A percentile compares a stretch with the other conserved stretches of the same genome.
These are phyloP conservation scores for Pharmacophagus antenor DNA, from an alignment of 2,888 invertebrate species.

Conservation along the genomic window DNA sequence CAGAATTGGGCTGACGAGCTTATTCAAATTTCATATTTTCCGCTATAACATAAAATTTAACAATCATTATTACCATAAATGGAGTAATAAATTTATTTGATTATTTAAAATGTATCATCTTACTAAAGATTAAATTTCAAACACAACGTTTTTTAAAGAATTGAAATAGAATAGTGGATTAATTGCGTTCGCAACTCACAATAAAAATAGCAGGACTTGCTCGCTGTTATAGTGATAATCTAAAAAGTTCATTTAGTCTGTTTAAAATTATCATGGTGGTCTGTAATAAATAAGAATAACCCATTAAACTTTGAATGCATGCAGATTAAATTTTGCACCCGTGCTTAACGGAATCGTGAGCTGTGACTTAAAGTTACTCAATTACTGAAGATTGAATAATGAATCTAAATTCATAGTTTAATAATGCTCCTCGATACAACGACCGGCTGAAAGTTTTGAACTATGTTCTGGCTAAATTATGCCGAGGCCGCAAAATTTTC, in stretches of 20 bases:
- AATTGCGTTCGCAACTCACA: background rate
- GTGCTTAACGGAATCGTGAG: background rate
- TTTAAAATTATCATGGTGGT: background rate
- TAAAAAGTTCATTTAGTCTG: background rate
- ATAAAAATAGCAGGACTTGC: background rate
- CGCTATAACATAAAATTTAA: conserved; percentile 13
- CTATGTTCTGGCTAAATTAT: conserved; percentile 2
- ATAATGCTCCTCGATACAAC: conserved; percentile 5
- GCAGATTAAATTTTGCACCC: background rate
- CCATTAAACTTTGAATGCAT: background rate
- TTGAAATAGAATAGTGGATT: background rate
- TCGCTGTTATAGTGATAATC: background rate
- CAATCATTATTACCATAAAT: background rate
- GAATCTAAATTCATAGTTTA: conserved; percentile 1
- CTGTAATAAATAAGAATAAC: background rate
- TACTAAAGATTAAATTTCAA: background rate
- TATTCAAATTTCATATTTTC: conserved; percentile 18
- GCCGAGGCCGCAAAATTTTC: conserved; percentile 2
- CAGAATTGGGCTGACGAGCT: conserved; percentile 10
- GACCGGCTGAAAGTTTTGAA: conserved; percentile 1
- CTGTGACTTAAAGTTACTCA: conserved; percentile 2
- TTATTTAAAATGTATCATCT: background rate
- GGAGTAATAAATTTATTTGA: background rate
- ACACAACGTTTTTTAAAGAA: background rate
- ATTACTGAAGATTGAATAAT: conserved; percentile 6